Percentiles rank a stretch among this genome's conserved stretches.
These are phyloP conservation scores for Blastobasis adustella DNA, from an alignment of 2,888 invertebrate species.

Conservation along the genomic window DNA sequence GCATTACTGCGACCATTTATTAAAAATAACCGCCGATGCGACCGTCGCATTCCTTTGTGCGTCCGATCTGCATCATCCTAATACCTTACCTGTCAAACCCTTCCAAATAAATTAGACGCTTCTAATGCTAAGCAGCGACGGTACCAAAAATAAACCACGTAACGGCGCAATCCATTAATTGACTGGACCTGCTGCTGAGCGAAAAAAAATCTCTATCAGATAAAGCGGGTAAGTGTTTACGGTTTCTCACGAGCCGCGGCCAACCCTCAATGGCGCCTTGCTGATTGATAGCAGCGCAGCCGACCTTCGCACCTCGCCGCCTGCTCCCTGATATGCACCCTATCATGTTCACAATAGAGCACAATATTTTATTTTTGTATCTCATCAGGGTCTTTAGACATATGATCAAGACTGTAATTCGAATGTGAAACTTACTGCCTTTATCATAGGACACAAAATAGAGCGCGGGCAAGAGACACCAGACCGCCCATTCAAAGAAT, in stretches of 20 bases:
- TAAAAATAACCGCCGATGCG: slow-evolving; percentile 31
- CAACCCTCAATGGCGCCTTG: slow-evolving; percentile 73
- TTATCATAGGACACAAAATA: slow-evolving; percentile 19
- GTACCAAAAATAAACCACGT: slow-evolving; percentile 64
- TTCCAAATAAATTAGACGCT: slow-evolving; percentile 61
- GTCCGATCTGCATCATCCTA: slow-evolving; percentile 46
- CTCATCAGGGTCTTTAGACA: slow-evolving; percentile 24
- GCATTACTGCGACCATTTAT: slow-evolving; percentile 29
- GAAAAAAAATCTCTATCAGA: slow-evolving; percentile 67
- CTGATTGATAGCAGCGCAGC: slow-evolving; percentile 69
- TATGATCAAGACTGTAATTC: slow-evolving; percentile 14
- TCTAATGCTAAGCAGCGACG: slow-evolving; percentile 55
- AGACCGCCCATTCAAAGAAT: slow-evolving; percentile 67
- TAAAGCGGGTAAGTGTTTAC: slow-evolving; percentile 73
- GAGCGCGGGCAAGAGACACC: slow-evolving; percentile 11
- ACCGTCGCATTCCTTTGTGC: slow-evolving; percentile 34
- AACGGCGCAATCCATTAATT: slow-evolving; percentile 72
- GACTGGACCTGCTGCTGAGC: slow-evolving; percentile 66
- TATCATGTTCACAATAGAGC: slow-evolving; percentile 21
- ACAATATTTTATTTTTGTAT: slow-evolving; percentile 12
- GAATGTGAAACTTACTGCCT: slow-evolving; percentile 21
- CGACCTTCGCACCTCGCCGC: slow-evolving; percentile 52
- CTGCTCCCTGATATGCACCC: slow-evolving; percentile 23
- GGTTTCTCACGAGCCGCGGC: slow-evolving; percentile 69
- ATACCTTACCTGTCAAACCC: slow-evolving; percentile 58